These are phyloP conservation scores for Numenius arquata DNA, from an alignment of 2,113 vertebrate species.

Conservation along the genomic window DNA sequence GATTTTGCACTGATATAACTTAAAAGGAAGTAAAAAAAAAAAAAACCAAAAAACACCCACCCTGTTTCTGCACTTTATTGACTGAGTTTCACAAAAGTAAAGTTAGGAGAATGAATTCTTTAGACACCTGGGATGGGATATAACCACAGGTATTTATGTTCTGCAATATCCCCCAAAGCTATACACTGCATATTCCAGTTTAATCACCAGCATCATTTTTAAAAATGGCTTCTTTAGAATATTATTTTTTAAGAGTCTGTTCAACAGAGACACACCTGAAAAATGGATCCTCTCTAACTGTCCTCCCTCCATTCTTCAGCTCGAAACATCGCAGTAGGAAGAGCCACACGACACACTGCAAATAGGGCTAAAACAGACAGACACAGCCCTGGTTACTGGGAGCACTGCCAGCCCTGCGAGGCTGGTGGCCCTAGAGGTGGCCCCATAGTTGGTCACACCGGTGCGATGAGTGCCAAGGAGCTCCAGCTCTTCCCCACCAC, in stretches of 20 bases:
- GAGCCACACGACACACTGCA: constrained; percentile 88
- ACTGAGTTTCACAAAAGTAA: background rate
- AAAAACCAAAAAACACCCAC: too few species aligned
- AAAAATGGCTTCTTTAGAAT: background rate
- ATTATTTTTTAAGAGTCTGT: background rate
- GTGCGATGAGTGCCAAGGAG: fast-evolving
- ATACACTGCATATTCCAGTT: background rate
- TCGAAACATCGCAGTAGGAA: constrained; percentile 87
- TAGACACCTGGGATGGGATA: background rate
- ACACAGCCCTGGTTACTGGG: background rate
- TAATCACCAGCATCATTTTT: background rate
- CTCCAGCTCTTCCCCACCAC: background rate
- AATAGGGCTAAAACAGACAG: constrained; percentile 81
- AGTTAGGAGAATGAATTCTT: background rate
- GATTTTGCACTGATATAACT: background rate
- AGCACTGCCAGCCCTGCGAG: background rate
- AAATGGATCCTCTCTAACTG: constrained; percentile 82
- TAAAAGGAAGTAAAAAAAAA: background rate
- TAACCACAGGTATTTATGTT: background rate
- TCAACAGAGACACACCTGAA: constrained; percentile 80
- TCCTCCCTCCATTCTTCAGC: constrained; percentile 85
- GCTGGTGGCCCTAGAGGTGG: background rate
- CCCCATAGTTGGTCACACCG: background rate
- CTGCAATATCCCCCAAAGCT: background rate
- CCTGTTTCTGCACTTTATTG: background rate